These are phyloP conservation scores for Ochotona princeps DNA, from an alignment of 2,113 vertebrate species.

Conservation along the genomic window DNA sequence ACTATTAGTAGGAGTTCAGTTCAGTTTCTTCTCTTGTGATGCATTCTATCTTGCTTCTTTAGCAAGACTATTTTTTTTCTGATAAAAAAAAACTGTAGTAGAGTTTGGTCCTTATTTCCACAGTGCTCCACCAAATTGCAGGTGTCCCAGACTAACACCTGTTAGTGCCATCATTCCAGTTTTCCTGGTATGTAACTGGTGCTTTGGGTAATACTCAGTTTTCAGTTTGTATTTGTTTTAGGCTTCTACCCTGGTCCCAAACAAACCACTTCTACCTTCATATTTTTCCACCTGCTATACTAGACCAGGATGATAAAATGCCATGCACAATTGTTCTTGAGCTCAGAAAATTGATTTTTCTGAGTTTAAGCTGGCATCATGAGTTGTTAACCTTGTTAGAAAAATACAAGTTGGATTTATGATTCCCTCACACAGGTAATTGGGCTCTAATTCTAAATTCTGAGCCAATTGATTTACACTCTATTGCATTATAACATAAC, in stretches of 20 bases:
- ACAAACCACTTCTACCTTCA: neutral
- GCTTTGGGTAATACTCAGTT: neutral
- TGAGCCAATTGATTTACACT: conserved; percentile 62
- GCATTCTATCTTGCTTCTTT: neutral
- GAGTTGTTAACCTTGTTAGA: conserved; percentile 75
- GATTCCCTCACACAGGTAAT: conserved; percentile 65
- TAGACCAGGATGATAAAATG: conserved; percentile 43
- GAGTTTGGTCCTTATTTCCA: neutral
- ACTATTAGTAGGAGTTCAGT: neutral
- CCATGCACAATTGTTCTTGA: conserved; percentile 5
- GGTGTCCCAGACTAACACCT: neutral
- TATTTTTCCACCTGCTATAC: neutral
- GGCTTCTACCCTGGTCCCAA: neutral
- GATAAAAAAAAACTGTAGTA: neutral
- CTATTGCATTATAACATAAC: conserved; percentile 66
- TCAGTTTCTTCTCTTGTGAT: neutral
- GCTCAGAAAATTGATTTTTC: conserved; percentile 67
- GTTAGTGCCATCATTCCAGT: neutral
- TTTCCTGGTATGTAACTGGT: neutral
- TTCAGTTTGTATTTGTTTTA: neutral
- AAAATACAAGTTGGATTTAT: conserved; percentile 74
- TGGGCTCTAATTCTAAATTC: conserved; percentile 71
- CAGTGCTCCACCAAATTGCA: neutral
- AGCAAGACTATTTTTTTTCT: neutral
- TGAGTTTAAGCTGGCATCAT: conserved; percentile 18